These are phyloP conservation scores for Nannoperca australis DNA, from an alignment of 2,797 vertebrate genomes.

Conservation along the genomic window DNA sequence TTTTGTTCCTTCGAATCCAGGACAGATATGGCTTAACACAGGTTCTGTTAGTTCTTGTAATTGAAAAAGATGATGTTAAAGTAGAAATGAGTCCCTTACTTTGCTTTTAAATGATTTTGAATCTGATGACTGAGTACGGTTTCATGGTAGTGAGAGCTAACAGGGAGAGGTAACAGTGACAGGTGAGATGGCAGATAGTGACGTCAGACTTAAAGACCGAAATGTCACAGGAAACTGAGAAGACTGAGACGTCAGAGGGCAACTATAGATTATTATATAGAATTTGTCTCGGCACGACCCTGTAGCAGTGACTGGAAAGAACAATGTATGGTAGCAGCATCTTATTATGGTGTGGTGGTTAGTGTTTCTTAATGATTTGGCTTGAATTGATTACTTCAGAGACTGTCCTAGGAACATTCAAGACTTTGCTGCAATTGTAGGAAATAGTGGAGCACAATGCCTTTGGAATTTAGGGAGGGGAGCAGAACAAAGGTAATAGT, in stretches of 20 bases:
- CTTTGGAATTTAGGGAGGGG: slow-evolving; percentile 78
- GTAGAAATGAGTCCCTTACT: neutral
- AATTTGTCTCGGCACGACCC: neutral
- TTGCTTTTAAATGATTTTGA: neutral
- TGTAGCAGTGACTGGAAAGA: neutral
- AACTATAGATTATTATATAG: neutral
- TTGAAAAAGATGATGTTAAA: neutral
- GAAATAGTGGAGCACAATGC: slow-evolving; percentile 42
- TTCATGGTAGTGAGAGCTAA: slow-evolving; percentile 4
- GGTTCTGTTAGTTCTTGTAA: neutral
- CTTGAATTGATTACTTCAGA: neutral
- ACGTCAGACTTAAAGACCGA: slow-evolving; percentile 20
- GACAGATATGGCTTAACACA: neutral
- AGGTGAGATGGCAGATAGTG: slow-evolving; percentile 33
- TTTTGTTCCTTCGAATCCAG: slow-evolving; percentile 16
- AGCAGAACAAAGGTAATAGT: slow-evolving; percentile 65
- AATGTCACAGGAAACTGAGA: neutral
- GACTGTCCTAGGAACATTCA: slow-evolving; percentile 7
- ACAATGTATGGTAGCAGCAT: neutral
- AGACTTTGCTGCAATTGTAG: slow-evolving; percentile 16
- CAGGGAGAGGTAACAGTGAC: neutral
- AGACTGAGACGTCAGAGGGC: neutral
- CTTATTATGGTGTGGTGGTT: neutral
- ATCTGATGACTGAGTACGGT: neutral
- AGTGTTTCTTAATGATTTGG: slow-evolving; percentile 1